Evolutionary conservation across 2,888 invertebrate genomes (phyloP), one percentile per base, ranked within the genome.

Genomic region (Leptopilina syphax): DNA sequence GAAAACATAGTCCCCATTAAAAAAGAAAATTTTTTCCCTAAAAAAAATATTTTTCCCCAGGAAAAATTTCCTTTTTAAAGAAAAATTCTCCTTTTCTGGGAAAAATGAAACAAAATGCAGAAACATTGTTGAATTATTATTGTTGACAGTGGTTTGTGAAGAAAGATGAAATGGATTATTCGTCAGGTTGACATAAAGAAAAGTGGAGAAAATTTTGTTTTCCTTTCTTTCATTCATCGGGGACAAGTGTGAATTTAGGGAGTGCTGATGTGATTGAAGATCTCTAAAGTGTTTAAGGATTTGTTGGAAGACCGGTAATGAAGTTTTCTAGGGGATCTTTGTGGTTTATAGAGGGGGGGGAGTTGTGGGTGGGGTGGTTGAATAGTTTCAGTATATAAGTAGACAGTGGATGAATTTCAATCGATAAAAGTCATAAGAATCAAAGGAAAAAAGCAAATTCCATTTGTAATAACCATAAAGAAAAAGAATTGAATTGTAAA

Each of bases 231-330:
- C 34, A 34, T 34, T 34, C 34, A 34, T 34, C 34, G 24, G n/a
- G 34, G 70, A 73, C 68, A 54, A 70, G 50, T 70, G 68, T 50
- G 24, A 5, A 50, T 70, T 70, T 70, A 0, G 68, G 50, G 47
- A 27, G 68, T 70, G 68, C 18, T 63, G 27, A 27, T 47, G 68
- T 70, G 68, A 50, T 70, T 70, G 10, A 70, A 54, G 54, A 57
- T 34, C 8, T 54, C 27, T 10, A 54, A n/a, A 54, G n/a, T 57
- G 57, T 34, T 57, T 57, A n/a, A 73, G 34, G 54, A 73, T 57
- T 34, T 73, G n/a, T 13, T n/a, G 73, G 27, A 34, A 50, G 27
- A 70, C 50, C 24, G 68, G 73, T 73, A 73, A 73, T 54, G 13
- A 54, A 73, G 54, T 57, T 54, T 34, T 73, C 27, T 65, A 24